These are phyloP conservation scores for Actinernus sp. DNA, from an alignment of 92 coral and sea anemone species.

Conservation along the genomic window DNA sequence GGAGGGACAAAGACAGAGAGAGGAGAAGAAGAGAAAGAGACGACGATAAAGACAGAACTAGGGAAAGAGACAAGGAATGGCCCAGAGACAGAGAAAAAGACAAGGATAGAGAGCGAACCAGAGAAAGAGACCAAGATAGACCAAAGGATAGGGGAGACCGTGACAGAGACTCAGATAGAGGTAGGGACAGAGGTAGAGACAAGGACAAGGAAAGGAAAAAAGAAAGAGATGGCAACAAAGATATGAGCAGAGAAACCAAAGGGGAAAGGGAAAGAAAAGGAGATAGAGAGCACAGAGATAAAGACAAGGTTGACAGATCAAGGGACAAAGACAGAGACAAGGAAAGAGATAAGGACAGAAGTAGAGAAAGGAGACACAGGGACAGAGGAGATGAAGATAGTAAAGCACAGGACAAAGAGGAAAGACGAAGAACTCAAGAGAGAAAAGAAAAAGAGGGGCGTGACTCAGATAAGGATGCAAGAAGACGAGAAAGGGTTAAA, in stretches of 20 bases:
- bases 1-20: constrained; percentile 25
- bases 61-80: constrained; percentile 32
- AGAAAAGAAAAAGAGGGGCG: constrained; percentile 20
- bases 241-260: constrained; percentile 33
- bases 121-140: constrained; percentile 36
- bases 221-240: constrained; percentile 19
- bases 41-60: constrained; percentile 37
- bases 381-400: constrained; percentile 35
- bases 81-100: constrained; percentile 20
- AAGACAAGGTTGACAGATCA: constrained; percentile 21
- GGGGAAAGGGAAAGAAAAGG: constrained; percentile 23
- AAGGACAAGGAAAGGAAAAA: constrained; percentile 37
- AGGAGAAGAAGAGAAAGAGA: constrained; percentile 33
- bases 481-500: constrained; percentile 5
- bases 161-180: constrained; percentile 5
- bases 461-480: constrained; percentile 10
- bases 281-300: constrained; percentile 26
- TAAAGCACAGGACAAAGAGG: neutral
- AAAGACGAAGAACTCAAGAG: neutral
- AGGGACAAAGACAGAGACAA: constrained; percentile 47
- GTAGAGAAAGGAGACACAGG: constrained; percentile 51
- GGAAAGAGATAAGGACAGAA: constrained; percentile 41
- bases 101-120: constrained; percentile 41
- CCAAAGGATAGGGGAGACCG: constrained; percentile 20
- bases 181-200: constrained; percentile 27